Evolutionary conservation across 2,113 vertebrate genomes (phyloP).

Genomic region (rabbit (Oryctolagus cuniculus)): DNA sequence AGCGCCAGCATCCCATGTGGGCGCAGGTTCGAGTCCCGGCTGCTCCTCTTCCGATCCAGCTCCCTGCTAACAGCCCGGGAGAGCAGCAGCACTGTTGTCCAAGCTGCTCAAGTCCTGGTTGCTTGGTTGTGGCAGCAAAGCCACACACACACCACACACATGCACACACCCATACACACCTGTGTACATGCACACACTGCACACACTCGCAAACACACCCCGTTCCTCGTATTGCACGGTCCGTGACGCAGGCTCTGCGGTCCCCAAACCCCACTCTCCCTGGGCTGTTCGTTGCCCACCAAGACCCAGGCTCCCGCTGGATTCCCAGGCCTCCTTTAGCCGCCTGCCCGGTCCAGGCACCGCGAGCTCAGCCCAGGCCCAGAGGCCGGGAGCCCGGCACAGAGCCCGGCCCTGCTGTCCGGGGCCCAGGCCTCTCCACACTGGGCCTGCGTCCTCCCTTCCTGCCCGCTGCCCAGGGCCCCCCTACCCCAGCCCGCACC

Average conservation of each 20-base stretch:
- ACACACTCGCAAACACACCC: neutral
- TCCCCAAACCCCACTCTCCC: rapidly evolving
- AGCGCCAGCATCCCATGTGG: no score
- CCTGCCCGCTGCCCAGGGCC: rapidly evolving
- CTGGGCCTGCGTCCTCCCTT: neutral
- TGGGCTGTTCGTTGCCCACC: neutral
- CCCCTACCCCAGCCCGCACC: rapidly evolving
- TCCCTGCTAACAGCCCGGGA: no score
- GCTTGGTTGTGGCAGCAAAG: neutral
- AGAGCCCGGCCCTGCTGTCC: rapidly evolving
- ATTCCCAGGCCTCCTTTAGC: no score
- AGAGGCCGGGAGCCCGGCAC: rapidly evolving
- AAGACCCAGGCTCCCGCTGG: rapidly evolving
- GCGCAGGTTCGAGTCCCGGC: no score
- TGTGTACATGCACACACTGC: no score
- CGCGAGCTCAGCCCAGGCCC: neutral
- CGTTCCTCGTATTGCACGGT: neutral
- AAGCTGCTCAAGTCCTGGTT: neutral
- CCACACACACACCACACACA: no score
- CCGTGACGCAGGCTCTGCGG: rapidly evolving
- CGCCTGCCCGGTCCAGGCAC: rapidly evolving
- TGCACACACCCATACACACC: no score
- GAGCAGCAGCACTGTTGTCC: no score
- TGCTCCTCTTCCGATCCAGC: no score
- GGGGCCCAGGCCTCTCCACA: neutral